Percentiles rank a stretch among this genome's conserved stretches.
phyloP scores from a whole-genome alignment of 2,888 invertebrate species.

The Dynastes hyllus region DNA sequence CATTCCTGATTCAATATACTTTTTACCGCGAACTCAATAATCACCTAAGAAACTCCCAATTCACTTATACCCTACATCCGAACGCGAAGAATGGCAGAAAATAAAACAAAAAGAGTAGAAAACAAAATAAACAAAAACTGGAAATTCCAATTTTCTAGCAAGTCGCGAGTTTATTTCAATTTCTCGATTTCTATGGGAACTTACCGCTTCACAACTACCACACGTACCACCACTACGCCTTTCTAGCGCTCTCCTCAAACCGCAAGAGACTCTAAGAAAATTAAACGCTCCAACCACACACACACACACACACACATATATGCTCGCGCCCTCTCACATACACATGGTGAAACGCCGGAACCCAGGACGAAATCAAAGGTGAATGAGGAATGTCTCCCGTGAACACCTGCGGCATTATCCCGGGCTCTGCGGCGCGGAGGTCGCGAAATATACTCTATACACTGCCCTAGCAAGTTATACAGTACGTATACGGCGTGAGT shows the following conservation, averaged over 20 bases:
- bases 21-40: constrained; percentile 5
- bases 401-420: constrained; percentile 49
- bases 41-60: constrained; percentile 14
- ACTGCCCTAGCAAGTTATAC: neutral
- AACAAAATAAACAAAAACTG: constrained; percentile 13
- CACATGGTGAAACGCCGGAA: constrained; percentile 61
- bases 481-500: neutral
- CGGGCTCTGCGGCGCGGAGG: neutral
- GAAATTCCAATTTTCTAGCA: constrained; percentile 27
- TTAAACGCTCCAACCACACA: constrained; percentile 63
- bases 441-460: neutral
- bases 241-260: constrained; percentile 53
- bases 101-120: neutral
- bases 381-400: constrained; percentile 58
- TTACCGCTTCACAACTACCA: neutral
- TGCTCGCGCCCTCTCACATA: no score
- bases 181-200: constrained; percentile 34
- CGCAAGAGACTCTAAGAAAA: constrained; percentile 66
- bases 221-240: constrained; percentile 50
- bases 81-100: neutral
- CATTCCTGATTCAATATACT: neutral
- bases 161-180: constrained; percentile 43
- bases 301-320: no score
- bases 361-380: constrained; percentile 63
- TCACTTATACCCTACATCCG: neutral